A percentile compares a stretch with the other conserved stretches of the same genome.
Conservation (phyloP, 1,140 invertebrate species). For the Hermetia illucens region DNA sequence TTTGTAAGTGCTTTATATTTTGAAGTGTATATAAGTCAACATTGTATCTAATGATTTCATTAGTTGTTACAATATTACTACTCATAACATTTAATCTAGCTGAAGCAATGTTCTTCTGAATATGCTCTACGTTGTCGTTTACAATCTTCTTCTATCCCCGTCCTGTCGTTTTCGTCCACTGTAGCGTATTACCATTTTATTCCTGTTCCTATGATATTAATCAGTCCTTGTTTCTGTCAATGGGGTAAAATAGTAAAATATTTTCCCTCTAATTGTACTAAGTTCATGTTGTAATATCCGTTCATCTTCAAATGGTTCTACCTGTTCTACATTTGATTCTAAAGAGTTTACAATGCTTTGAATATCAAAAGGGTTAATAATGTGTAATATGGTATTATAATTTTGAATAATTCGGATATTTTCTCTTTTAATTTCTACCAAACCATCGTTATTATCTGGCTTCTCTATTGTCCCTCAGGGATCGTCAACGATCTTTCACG, state of each 20-base stretch:
- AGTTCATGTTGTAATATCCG: background rate
- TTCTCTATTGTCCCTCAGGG: background rate
- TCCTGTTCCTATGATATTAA: background rate
- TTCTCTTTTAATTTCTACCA: background rate
- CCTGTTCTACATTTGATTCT: background rate
- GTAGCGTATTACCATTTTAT: background rate
- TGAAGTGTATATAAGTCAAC: conserved; percentile 3
- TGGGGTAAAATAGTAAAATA: background rate
- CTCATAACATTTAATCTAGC: conserved; percentile 1
- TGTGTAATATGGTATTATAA: background rate
- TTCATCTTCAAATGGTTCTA: background rate
- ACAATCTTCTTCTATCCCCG: background rate
- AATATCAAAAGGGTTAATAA: background rate
- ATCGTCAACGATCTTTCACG: too few species aligned
- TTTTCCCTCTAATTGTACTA: background rate
- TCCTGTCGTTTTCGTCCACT: background rate
- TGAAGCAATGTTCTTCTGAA: conserved; percentile 3
- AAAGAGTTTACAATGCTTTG: background rate
- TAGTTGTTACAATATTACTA: conserved; percentile 4
- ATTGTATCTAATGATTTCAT: conserved; percentile 2
- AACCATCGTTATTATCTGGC: background rate
- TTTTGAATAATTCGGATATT: background rate
- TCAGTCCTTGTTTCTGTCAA: background rate
- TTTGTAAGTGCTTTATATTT: conserved; percentile 1
- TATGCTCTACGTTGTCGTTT: conserved; percentile 2